These are phyloP conservation scores for Spodoptera litura DNA, from an alignment of 1,140 invertebrate genomes.

Conservation along the genomic window DNA sequence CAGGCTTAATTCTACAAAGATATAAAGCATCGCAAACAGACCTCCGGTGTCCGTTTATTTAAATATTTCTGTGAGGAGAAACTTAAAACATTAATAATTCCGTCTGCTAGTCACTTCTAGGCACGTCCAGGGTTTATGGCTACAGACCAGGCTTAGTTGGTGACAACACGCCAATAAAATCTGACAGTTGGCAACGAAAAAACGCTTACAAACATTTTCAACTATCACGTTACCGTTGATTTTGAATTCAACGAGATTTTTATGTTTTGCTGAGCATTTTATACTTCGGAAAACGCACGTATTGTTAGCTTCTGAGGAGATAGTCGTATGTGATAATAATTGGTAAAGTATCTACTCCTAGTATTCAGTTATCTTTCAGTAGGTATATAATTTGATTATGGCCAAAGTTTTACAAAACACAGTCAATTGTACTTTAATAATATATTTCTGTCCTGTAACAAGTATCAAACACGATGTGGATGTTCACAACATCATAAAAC, in stretches of 20 bases:
- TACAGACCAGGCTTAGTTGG: constrained; percentile 70
- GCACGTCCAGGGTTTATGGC: neutral
- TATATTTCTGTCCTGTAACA: no score
- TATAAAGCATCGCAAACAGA: neutral
- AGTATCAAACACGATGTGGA: neutral
- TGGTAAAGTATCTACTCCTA: no score
- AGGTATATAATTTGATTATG: no score
- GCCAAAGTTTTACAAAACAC: no score
- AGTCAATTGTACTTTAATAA: no score
- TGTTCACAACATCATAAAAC: neutral
- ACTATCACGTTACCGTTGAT: constrained; percentile 16
- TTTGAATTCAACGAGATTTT: neutral
- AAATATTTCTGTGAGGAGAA: constrained; percentile 7
- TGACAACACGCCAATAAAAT: constrained; percentile 78
- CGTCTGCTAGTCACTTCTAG: constrained; percentile 47
- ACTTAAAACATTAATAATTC: constrained; percentile 27
- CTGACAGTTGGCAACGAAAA: constrained; percentile 78
- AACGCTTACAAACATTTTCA: constrained; percentile 68
- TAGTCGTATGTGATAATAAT: no score
- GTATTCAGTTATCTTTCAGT: no score
- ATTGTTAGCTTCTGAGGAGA: no score
- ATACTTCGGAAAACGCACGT: no score
- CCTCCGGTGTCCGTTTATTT: constrained; percentile 8
- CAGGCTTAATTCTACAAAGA: neutral
- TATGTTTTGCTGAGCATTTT: neutral